Conservation (phyloP, 2,113 vertebrate species). For the Ailuropoda melanoleuca region DNA sequence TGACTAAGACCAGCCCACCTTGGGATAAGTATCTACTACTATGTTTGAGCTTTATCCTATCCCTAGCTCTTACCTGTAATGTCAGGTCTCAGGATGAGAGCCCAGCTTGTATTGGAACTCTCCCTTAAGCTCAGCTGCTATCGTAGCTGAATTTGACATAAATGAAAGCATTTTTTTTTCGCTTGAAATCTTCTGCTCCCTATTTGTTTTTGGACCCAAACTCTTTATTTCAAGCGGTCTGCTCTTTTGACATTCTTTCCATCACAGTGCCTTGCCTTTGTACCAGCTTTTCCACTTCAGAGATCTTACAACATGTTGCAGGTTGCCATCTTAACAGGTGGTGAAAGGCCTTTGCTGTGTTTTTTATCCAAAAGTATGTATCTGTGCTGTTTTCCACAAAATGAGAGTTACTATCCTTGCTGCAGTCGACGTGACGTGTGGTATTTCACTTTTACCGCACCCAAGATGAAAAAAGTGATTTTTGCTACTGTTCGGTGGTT, state of each 20-base stretch:
- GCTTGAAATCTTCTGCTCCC: not conserved
- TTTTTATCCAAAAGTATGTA: not conserved
- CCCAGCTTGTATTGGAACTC: not conserved
- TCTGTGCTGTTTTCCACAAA: not conserved
- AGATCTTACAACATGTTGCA: not conserved
- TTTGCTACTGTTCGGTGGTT: not conserved
- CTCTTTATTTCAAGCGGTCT: conserved; percentile 6
- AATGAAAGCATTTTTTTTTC: not conserved
- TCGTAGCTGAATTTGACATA: not conserved
- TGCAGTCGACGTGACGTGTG: not conserved
- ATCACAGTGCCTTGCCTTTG: not conserved
- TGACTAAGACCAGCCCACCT: not conserved
- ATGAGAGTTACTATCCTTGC: not conserved
- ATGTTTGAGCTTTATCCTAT: not conserved
- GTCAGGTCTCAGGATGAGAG: not conserved
- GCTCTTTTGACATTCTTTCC: not conserved
- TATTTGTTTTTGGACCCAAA: not conserved
- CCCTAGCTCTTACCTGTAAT: not conserved
- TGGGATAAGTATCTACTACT: not conserved
- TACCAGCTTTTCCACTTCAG: not conserved
- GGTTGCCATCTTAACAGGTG: not conserved
- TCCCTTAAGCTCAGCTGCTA: not conserved
- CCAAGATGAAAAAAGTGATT: not conserved
- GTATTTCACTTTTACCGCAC: not conserved
- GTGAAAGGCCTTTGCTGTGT: not conserved